Evolutionary conservation across 2,113 vertebrate species (phyloP).

Genomic region (Campylomormyrus numenius): DNA sequence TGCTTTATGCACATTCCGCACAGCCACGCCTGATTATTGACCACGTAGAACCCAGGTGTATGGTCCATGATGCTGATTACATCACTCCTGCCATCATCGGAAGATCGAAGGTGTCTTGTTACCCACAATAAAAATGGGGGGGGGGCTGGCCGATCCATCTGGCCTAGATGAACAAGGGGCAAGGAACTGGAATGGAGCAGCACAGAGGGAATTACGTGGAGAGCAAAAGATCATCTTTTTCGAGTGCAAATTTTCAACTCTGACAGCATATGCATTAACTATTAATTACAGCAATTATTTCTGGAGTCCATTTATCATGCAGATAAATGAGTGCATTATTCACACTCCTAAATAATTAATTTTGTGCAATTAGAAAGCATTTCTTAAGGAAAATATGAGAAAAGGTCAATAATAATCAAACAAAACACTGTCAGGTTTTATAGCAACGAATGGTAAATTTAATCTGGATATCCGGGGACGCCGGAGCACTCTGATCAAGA

Average conservation of each 20-base stretch:
- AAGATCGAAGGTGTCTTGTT: background rate
- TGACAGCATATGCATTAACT: constrained; percentile 39
- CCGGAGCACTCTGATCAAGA: background rate
- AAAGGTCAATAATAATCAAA: constrained; percentile 40
- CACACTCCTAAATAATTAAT: constrained; percentile 42
- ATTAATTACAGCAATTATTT: constrained; percentile 40
- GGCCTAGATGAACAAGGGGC: background rate
- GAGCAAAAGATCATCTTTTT: constrained; percentile 29
- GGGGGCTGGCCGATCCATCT: background rate
- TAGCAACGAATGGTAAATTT: background rate
- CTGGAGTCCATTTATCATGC: constrained; percentile 37
- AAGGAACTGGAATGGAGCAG: background rate
- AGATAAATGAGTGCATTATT: constrained; percentile 42
- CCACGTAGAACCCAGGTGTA: background rate
- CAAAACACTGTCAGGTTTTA: constrained; percentile 29
- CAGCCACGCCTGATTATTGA: background rate
- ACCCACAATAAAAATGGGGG: background rate
- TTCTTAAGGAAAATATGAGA: constrained; percentile 42
- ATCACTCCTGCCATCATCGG: background rate
- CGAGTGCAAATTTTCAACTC: constrained; percentile 24
- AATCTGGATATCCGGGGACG: background rate
- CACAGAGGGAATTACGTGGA: background rate
- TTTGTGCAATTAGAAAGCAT: constrained; percentile 37
- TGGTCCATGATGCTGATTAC: background rate
- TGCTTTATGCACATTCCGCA: background rate